Evolutionary conservation across 2,797 vertebrate species (phyloP).

Genomic region (Danio choprae): DNA sequence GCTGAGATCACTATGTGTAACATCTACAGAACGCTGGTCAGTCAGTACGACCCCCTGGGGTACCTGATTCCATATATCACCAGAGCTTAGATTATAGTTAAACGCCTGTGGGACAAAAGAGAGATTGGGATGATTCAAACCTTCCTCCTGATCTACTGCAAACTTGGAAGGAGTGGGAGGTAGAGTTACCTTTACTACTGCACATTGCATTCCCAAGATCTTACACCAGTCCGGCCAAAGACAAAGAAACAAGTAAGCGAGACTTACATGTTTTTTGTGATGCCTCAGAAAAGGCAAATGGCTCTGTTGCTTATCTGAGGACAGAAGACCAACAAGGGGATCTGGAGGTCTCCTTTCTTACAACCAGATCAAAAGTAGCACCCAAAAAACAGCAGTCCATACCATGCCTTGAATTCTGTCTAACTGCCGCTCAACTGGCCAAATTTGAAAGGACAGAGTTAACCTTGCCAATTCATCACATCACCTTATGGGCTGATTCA

Average conservation of each 20-base stretch:
- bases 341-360: neutral
- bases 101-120: neutral
- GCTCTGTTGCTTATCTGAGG: neutral
- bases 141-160: neutral
- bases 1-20: neutral
- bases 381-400: neutral
- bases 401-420: neutral
- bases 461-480: neutral
- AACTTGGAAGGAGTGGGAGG: neutral
- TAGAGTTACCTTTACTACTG: neutral
- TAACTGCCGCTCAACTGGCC: neutral
- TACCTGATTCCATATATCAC: neutral
- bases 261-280: conserved; percentile 12
- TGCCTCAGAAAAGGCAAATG: neutral
- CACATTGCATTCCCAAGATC: neutral
- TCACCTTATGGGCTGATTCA: neutral
- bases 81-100: neutral
- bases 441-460: neutral
- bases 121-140: neutral
- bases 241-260: neutral
- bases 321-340: neutral
- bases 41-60: neutral
- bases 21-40: neutral
- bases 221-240: neutral
- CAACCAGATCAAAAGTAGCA: neutral